A percentile compares a stretch with the other conserved stretches of the same genome.
These are phyloP conservation scores for Halesus radiatus DNA, from an alignment of 1,140 invertebrate species.

Conservation along the genomic window DNA sequence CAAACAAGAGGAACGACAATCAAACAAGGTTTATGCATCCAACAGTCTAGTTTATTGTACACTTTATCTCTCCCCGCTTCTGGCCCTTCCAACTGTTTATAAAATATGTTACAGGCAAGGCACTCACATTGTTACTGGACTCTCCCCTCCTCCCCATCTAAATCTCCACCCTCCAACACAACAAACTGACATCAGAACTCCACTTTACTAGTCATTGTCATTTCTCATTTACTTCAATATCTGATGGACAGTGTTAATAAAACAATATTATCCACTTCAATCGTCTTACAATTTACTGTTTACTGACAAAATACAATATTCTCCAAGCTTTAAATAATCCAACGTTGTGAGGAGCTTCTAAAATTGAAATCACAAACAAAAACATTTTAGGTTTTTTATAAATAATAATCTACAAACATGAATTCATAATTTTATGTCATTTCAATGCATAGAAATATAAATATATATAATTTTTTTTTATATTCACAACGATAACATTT, in stretches of 20 bases:
- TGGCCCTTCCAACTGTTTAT: slow-evolving; percentile 15
- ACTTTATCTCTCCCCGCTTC: slow-evolving; percentile 35
- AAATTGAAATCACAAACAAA: slow-evolving; percentile 13
- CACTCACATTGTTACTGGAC: slow-evolving; percentile 39
- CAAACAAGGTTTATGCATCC: slow-evolving; percentile 48
- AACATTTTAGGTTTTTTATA: slow-evolving; percentile 2
- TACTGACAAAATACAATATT: too few relatives aligned
- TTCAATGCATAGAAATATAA: slow-evolving; percentile 32
- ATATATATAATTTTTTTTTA: slow-evolving; percentile 21
- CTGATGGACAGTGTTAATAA: too few relatives aligned
- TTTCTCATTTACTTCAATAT: background rate
- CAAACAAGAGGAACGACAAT: slow-evolving; percentile 34
- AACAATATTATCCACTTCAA: too few relatives aligned
- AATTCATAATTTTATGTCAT: slow-evolving; percentile 11
- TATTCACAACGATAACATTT: slow-evolving; percentile 39
- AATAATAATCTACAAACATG: slow-evolving; percentile 23
- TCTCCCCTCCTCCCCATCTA: background rate
- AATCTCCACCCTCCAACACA: background rate
- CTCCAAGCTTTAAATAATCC: background rate
- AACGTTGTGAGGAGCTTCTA: background rate
- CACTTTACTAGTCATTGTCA: background rate
- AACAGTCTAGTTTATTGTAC: slow-evolving; percentile 48
- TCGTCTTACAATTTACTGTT: too few relatives aligned
- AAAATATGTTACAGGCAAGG: slow-evolving; percentile 50
- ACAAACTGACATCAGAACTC: slow-evolving; percentile 3